Conservation (phyloP, 2,888 invertebrate genomes). For the Sphaerophoria taeniata region DNA sequence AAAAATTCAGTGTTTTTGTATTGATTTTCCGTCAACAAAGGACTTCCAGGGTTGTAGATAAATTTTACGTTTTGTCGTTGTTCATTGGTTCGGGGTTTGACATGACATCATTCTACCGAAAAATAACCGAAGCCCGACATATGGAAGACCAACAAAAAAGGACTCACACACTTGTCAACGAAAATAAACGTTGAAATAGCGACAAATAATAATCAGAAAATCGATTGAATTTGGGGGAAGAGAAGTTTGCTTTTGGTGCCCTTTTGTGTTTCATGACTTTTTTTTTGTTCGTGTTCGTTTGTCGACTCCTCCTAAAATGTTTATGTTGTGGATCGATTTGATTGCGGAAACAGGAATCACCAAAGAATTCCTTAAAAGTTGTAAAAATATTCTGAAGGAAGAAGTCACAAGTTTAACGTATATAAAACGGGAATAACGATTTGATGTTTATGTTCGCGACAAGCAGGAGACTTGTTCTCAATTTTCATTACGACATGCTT, state of each 20-base stretch:
- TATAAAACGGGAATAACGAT: conserved; percentile 22
- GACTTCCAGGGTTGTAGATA: conserved; percentile 2
- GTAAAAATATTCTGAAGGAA: conserved; percentile 35
- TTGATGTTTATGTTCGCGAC: conserved; percentile 59
- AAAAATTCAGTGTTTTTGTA: conserved; percentile 44
- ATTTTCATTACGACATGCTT: not conserved
- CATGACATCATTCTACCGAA: conserved; percentile 57
- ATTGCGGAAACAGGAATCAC: conserved; percentile 44
- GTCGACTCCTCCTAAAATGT: conserved; percentile 39
- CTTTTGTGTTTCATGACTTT: conserved; percentile 7
- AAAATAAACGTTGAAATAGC: not conserved
- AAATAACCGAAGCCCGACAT: not conserved
- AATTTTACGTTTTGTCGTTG: conserved; percentile 28
- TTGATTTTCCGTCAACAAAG: conserved; percentile 54
- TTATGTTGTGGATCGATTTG: conserved; percentile 41
- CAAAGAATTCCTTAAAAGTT: conserved; percentile 25
- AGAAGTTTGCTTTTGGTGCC: not conserved
- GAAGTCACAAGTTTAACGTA: conserved; percentile 23
- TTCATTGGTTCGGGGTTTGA: not conserved
- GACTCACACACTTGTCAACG: conserved; percentile 27
- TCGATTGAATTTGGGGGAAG: conserved; percentile 51
- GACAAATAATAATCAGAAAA: conserved; percentile 53
- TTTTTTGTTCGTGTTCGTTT: conserved; percentile 9
- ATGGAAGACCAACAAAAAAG: too few relatives aligned
- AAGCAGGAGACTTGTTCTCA: conserved; percentile 27